Conservation (phyloP, 2,888 invertebrate genomes). For the Caenorhabditis zanzibari region DNA sequence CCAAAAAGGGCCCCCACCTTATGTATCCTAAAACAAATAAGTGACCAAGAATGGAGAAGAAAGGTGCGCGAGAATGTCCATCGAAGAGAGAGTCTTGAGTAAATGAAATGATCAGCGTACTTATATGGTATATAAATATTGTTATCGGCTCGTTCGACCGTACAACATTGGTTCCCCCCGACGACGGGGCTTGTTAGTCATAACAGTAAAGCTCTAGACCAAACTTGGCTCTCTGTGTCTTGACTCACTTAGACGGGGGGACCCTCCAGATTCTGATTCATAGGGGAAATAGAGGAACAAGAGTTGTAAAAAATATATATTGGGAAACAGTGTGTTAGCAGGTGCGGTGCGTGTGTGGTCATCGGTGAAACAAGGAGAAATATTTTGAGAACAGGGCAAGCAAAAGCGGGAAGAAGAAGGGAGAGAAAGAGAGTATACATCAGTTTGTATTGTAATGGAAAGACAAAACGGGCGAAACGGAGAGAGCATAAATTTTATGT, state of each 20-base stretch:
- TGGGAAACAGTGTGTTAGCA: not conserved
- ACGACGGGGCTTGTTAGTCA: constrained; percentile 41
- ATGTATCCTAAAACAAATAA: constrained; percentile 50
- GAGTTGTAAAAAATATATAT: not conserved
- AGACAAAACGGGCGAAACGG: constrained; percentile 52
- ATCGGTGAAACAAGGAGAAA: constrained; percentile 28
- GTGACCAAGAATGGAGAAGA: constrained; percentile 43
- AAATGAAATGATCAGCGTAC: constrained; percentile 60
- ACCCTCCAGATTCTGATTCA: constrained; percentile 12
- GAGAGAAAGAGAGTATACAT: constrained; percentile 24
- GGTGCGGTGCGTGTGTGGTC: constrained; percentile 38
- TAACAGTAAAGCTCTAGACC: constrained; percentile 41
- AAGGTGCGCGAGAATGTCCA: constrained; percentile 45
- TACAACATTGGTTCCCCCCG: constrained; percentile 20
- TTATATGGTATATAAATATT: constrained; percentile 62
- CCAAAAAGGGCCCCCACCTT: constrained; percentile 21
- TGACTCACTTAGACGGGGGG: constrained; percentile 26
- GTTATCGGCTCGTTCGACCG: constrained; percentile 62
- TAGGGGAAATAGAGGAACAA: not conserved
- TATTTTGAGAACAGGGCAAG: constrained; percentile 40
- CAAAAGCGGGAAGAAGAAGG: constrained; percentile 19
- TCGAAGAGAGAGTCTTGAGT: constrained; percentile 35
- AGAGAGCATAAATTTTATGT: constrained; percentile 47
- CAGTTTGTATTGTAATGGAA: constrained; percentile 60
- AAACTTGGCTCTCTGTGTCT: constrained; percentile 36